Percentiles rank a stretch among this genome's conserved stretches.
phyloP scores from a whole-genome alignment of 1,140 invertebrate genomes.

The Orius laevigatus region DNA sequence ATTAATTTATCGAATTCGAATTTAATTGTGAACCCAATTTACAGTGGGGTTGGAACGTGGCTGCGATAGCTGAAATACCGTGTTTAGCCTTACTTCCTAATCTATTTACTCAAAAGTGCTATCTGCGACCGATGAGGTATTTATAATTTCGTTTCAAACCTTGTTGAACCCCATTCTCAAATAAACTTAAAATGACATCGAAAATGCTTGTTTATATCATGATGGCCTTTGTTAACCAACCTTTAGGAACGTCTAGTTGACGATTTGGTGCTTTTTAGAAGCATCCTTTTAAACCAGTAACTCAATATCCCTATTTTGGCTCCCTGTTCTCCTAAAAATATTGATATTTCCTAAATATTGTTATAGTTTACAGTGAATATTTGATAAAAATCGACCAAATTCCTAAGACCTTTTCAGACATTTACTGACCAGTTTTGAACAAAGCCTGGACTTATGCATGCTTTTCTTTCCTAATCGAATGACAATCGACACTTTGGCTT shows the following conservation, averaged over 20 bases:
- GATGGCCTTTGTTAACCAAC: background rate
- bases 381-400: no score
- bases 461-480: no score
- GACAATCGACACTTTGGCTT: no score
- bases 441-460: no score
- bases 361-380: no score
- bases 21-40: conserved; percentile 24
- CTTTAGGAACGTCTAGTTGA: background rate
- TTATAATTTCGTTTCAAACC: no score
- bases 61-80: conserved; percentile 60
- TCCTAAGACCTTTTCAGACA: no score
- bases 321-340: background rate
- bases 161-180: no score
- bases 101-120: conserved; percentile 52
- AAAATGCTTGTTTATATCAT: conserved; percentile 1
- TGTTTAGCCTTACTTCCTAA: conserved; percentile 58
- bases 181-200: no score
- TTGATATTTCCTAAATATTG: no score
- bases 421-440: no score
- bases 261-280: background rate
- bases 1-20: no score
- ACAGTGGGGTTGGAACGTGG: conserved; percentile 61
- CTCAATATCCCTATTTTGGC: background rate
- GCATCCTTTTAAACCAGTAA: background rate
- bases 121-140: conserved; percentile 57